A percentile compares a stretch with the other conserved stretches of the same genome.
phyloP scores from a whole-genome alignment of 2,888 invertebrate species.

The Drosophila anomalata region DNA sequence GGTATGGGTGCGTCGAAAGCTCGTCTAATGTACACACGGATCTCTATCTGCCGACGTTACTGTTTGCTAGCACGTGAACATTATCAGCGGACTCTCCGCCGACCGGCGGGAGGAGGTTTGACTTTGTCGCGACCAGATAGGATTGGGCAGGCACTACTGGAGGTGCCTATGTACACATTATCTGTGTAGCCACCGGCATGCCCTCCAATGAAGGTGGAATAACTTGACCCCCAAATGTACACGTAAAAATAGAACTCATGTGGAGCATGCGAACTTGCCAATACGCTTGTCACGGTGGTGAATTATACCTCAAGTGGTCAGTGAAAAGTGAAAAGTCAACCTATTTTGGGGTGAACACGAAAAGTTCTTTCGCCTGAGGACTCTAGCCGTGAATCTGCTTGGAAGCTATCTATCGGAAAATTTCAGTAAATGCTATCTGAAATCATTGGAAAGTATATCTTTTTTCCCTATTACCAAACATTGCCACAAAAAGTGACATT shows the following conservation, averaged over 20 bases:
- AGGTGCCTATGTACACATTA: constrained; percentile 2
- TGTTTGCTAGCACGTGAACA: constrained; percentile 58
- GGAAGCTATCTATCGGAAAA: too few relatives aligned
- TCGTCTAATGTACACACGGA: constrained; percentile 2
- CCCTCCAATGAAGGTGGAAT: constrained; percentile 45
- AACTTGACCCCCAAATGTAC: constrained; percentile 30
- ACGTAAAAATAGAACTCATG: too few relatives aligned
- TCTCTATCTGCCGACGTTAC: constrained; percentile 41
- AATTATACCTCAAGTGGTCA: not conserved
- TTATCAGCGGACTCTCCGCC: constrained; percentile 47
- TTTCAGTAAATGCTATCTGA: too few relatives aligned
- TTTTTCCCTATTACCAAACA: too few relatives aligned
- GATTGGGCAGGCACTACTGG: constrained; percentile 9
- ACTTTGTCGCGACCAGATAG: constrained; percentile 40
- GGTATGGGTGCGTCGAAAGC: not conserved
- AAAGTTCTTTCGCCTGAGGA: too few relatives aligned
- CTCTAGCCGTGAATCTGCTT: too few relatives aligned
- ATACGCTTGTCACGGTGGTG: not conserved
- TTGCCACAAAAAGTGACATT: too few relatives aligned
- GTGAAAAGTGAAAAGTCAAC: too few relatives aligned
- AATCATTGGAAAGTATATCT: too few relatives aligned
- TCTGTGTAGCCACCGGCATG: constrained; percentile 12
- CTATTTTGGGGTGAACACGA: too few relatives aligned
- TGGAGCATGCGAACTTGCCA: too few relatives aligned
- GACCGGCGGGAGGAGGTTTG: constrained; percentile 20